Base-by-base conservation (phyloP, 2,797 vertebrate genomes). In the Lepilemur septentrionalis region DNA sequence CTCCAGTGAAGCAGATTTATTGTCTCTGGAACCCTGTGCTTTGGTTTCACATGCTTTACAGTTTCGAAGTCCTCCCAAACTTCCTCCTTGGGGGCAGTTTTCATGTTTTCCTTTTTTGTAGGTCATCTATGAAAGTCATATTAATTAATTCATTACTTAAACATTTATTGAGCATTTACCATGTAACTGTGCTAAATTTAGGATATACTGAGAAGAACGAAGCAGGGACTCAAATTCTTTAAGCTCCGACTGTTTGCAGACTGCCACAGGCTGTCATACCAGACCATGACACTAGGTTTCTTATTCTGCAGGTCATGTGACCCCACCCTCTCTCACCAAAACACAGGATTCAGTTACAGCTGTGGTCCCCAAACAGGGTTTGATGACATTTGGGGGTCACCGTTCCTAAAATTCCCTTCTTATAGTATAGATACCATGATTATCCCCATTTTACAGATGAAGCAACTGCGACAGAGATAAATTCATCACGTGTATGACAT, bases 61-160 rank as follows among this genome's bases (percentile, higher is more conserved):
- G 20, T 41, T 38, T 76, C 72, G 57, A 67, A 65, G 8, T 32
- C 46, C 41, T 69, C 14, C 41, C 13, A 72, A 43, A 59, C 11
- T 38, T 81, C 67, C 75, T 63, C 43, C 20, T 48, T 43, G 8
- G 14, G 41, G 52, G 13, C 9, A 55, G 43, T 61, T 43, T 90
- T 69, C 55, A n/a, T 80, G 85, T 43, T 59, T 85, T 84, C 28
- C 84, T 93, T 96, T 55, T 76, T 69, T 55, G 46, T 86, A 25
- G 35, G 32, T 91, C 46, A 55, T 76, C 52, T 59, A 38, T 61
- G 59, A 76, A 81, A 65, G 48, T 75, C 38, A 52, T 69, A 10
- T 23, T 82, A 63, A 92, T 76, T 32, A 61, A n/a, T 76, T 38
- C 20, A 12, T 18, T 46, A 12, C 32, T n/a, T 52, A 46, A 75